Conservation (phyloP, 2,888 invertebrate genomes). For the Hydraecia micacea region DNA sequence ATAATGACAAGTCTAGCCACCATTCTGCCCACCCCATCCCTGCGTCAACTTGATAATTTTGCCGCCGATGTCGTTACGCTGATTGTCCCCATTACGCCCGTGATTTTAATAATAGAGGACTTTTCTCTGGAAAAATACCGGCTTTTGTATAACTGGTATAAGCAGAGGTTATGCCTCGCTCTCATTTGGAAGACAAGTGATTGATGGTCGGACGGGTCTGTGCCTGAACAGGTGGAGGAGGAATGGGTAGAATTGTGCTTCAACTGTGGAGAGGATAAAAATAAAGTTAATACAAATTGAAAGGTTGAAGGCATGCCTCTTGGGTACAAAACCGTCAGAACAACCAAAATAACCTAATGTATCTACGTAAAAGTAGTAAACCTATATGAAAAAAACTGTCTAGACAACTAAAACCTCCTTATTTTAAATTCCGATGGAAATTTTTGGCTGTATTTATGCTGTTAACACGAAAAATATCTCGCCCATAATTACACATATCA, state of each 20-base stretch:
- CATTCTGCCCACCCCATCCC: constrained; percentile 11
- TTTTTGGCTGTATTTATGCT: not conserved
- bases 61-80: constrained; percentile 36
- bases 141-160: constrained; percentile 30
- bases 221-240: not conserved
- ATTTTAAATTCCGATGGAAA: not conserved
- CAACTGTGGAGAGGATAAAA: not conserved
- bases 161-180: constrained; percentile 8
- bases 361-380: not conserved
- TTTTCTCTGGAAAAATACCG: constrained; percentile 41
- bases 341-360: not conserved
- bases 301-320: no score
- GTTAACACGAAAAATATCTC: not conserved
- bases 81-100: constrained; percentile 51
- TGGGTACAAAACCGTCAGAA: not conserved
- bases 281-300: not conserved
- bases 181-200: constrained; percentile 10
- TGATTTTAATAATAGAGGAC: constrained; percentile 56
- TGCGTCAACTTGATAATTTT: constrained; percentile 46
- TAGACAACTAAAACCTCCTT: not conserved
- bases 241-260: not conserved
- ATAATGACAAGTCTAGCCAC: constrained; percentile 42
- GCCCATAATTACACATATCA: not conserved
- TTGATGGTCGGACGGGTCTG: not conserved
- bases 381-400: not conserved